These are phyloP conservation scores for Argya squamiceps DNA, from an alignment of 2,797 vertebrate genomes.

Conservation along the genomic window DNA sequence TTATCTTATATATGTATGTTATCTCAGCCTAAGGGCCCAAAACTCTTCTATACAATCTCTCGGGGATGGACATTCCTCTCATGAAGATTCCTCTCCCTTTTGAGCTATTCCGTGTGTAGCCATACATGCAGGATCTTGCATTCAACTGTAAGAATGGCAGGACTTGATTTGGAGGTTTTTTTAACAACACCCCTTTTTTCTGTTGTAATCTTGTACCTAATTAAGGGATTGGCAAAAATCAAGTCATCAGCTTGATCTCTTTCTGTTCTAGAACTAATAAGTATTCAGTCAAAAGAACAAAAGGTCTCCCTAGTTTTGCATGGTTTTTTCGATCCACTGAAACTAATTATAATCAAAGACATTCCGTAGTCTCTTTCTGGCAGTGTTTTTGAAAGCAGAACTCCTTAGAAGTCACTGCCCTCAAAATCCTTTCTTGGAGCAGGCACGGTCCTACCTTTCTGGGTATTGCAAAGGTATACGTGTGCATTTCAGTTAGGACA, in stretches of 20 bases:
- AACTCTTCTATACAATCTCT: background rate
- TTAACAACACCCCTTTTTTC: background rate
- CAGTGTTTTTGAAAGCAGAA: background rate
- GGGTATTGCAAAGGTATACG: rapidly evolving
- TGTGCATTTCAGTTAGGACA: background rate
- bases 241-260: background rate
- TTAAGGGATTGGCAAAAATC: background rate
- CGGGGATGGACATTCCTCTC: background rate
- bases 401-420: background rate
- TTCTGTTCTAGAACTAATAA: background rate
- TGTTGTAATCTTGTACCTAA: background rate
- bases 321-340: background rate
- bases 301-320: background rate
- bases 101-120: background rate
- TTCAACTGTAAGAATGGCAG: background rate
- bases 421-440: background rate
- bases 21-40: background rate
- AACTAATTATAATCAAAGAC: background rate
- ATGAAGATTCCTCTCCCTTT: background rate
- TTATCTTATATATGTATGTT: background rate
- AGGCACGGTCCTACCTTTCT: background rate
- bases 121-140: background rate
- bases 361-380: background rate
- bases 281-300: background rate
- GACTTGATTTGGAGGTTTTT: background rate